phyloP scores from a whole-genome alignment of 1,140 invertebrate genomes.

The Heliconius himera region DNA sequence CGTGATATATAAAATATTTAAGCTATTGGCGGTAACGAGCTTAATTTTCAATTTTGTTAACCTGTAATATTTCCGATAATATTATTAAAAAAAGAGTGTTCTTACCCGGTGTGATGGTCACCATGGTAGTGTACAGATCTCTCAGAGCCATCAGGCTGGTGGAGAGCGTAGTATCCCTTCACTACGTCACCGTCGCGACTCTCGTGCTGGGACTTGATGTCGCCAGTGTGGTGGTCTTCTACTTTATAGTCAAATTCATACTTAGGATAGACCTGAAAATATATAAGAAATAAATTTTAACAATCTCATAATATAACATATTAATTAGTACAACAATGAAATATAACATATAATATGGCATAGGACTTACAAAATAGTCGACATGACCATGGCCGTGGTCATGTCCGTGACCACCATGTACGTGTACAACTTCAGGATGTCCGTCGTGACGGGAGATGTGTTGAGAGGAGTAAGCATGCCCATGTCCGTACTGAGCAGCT shows the following conservation, averaged over 20 bases:
- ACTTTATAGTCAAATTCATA: constrained; percentile 78
- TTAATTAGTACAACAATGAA: too few species aligned
- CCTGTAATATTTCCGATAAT: too few species aligned
- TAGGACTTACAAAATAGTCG: neutral
- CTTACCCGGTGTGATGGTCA: constrained; percentile 62
- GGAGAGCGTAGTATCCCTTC: constrained; percentile 45
- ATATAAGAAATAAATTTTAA: constrained; percentile 4
- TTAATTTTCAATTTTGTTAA: too few species aligned
- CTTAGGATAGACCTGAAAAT: too few species aligned
- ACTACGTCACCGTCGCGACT: constrained; percentile 45
- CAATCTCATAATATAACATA: too few species aligned
- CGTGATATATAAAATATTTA: too few species aligned
- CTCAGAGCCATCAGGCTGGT: constrained; percentile 78
- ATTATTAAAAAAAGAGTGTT: too few species aligned
- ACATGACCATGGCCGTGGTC: constrained; percentile 17
- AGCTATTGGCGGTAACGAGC: too few species aligned
- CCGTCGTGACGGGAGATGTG: constrained; percentile 56
- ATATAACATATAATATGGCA: too few species aligned
- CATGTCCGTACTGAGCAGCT: constrained; percentile 25
- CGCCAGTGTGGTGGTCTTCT: neutral
- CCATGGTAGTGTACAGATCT: neutral
- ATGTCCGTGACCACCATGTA: neutral
- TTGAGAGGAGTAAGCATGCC: constrained; percentile 52
- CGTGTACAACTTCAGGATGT: constrained; percentile 33
- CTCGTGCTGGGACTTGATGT: too few species aligned